A percentile compares a stretch with the other conserved stretches of the same genome.
These are phyloP conservation scores for Tonatia bakeri DNA, from an alignment of 2,113 vertebrate species.

Conservation along the genomic window DNA sequence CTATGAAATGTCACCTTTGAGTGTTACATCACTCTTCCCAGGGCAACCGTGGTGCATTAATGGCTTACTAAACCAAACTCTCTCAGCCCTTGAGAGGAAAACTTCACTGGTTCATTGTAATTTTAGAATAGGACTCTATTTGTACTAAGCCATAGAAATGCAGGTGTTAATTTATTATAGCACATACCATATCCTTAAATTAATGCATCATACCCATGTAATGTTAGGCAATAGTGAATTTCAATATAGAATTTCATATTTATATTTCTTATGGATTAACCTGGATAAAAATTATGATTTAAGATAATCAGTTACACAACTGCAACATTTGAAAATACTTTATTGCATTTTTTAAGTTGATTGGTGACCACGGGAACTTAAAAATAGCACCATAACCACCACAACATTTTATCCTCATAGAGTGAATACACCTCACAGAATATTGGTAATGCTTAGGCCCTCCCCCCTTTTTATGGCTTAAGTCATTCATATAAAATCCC, in stretches of 20 bases:
- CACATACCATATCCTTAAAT: neutral
- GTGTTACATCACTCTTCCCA: neutral
- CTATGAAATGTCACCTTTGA: neutral
- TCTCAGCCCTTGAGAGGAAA: neutral
- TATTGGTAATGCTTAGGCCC: neutral
- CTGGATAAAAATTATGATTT: neutral
- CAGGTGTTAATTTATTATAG: neutral
- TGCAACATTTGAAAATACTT: neutral
- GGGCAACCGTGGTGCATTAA: neutral
- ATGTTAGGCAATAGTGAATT: neutral
- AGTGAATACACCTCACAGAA: neutral
- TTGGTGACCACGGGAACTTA: neutral
- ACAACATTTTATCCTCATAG: neutral
- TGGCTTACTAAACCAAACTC: neutral
- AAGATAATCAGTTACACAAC: neutral
- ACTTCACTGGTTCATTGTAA: neutral
- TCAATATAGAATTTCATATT: neutral
- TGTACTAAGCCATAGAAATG: neutral
- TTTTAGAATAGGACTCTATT: neutral
- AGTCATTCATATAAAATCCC: neutral
- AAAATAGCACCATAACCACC: neutral
- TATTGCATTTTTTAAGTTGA: neutral
- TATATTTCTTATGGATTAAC: neutral
- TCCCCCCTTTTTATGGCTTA: neutral
- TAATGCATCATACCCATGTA: neutral